phyloP scores from a whole-genome alignment of 2,113 vertebrate species.

The Zingel zingel region DNA sequence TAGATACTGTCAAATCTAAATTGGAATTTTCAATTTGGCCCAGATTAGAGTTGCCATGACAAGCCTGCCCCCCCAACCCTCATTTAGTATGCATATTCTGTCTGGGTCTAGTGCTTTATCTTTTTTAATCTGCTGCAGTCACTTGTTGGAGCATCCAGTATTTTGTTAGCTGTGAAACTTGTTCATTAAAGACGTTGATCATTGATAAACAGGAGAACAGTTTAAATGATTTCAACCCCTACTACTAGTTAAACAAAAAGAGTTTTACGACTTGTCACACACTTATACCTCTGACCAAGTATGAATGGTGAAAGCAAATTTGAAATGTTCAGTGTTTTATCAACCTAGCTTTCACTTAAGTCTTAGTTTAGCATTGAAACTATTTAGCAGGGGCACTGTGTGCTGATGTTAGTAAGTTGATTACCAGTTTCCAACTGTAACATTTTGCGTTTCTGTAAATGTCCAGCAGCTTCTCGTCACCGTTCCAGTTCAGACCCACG shows the following conservation, averaged over 20 bases:
- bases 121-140: constrained; percentile 7
- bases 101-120: neutral
- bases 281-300: neutral
- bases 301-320: neutral
- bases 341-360: neutral
- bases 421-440: neutral
- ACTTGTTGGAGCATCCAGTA: neutral
- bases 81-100: constrained; percentile 10
- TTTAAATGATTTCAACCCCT: neutral
- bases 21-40: constrained; percentile 49
- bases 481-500: constrained; percentile 85
- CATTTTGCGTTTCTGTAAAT: constrained; percentile 11
- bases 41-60: constrained; percentile 52
- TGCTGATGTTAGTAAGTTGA: neutral
- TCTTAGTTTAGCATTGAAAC: neutral
- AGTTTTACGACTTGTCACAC: neutral
- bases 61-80: constrained; percentile 9
- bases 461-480: constrained; percentile 66
- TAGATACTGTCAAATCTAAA: constrained; percentile 52
- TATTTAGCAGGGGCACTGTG: neutral
- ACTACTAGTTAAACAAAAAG: neutral
- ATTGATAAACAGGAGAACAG: neutral
- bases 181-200: neutral
- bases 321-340: neutral
- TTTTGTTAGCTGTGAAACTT: neutral